Evolutionary conservation across 2,113 vertebrate species (phyloP).

Genomic region (Clinocottus analis): DNA sequence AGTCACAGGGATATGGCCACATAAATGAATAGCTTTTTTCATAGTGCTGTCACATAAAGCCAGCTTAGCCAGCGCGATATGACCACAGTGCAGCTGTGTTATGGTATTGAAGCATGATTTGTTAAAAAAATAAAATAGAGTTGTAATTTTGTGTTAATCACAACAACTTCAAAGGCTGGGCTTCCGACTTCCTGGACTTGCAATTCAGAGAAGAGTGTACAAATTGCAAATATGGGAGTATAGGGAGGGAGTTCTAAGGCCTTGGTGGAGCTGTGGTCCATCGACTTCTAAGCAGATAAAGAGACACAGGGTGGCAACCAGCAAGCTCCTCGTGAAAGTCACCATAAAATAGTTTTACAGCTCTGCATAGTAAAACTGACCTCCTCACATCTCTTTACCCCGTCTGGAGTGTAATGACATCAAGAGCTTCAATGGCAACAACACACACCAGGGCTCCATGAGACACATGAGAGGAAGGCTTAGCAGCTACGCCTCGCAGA

Average conservation of each 20-base stretch:
- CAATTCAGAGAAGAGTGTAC: conserved; percentile 59
- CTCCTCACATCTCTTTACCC: conserved; percentile 52
- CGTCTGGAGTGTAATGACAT: conserved; percentile 41
- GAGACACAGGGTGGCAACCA: conserved; percentile 62
- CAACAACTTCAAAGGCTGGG: conserved; percentile 69
- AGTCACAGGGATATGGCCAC: conserved; percentile 34
- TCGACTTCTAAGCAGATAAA: conserved; percentile 70
- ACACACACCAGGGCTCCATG: conserved; percentile 26
- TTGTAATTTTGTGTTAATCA: conserved; percentile 69
- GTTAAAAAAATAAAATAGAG: conserved; percentile 53
- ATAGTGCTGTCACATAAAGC: conserved; percentile 40
- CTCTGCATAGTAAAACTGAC: conserved; percentile 67
- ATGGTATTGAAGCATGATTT: conserved; percentile 49
- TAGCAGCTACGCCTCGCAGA: conserved; percentile 16
- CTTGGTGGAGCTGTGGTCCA: conserved; percentile 56
- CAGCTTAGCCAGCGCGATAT: conserved; percentile 5
- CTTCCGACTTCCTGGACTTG: conserved; percentile 68
- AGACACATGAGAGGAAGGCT: conserved; percentile 22
- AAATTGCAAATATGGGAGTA: conserved; percentile 64
- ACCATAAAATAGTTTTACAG: conserved; percentile 74
- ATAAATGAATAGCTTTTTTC: conserved; percentile 48
- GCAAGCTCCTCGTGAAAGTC: conserved; percentile 69
- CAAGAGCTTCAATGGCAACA: conserved; percentile 13
- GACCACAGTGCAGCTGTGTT: conserved; percentile 41
- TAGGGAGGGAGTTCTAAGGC: conserved; percentile 69